Percentiles rank a stretch among this genome's conserved stretches.
Evolutionary conservation across 2,888 invertebrate genomes (phyloP).

Genomic region (Odontocerum albicorne): DNA sequence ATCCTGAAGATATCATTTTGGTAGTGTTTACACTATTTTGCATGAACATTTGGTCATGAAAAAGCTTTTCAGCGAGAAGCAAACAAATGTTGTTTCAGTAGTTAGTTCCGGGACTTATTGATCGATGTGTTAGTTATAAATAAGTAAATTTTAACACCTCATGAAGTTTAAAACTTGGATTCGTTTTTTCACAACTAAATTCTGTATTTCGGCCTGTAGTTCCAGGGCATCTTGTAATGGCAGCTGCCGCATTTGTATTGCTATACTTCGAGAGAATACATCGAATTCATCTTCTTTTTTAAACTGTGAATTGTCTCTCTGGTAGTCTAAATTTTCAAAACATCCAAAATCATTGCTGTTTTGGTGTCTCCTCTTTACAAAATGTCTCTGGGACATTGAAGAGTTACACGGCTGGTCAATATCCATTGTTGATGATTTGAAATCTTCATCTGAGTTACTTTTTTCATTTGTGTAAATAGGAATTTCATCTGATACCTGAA

Average conservation of each 20-base stretch:
- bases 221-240: constrained; percentile 19
- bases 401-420: background rate
- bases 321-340: constrained; percentile 4
- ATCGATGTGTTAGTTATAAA: background rate
- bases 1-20: no score
- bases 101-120: no score
- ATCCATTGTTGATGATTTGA: background rate
- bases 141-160: background rate
- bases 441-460: constrained; percentile 10
- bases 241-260: constrained; percentile 16
- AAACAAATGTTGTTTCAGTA: no score
- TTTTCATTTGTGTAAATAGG: constrained; percentile 1
- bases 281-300: constrained; percentile 16
- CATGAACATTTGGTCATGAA: no score
- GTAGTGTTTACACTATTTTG: no score
- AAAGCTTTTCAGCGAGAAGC: no score
- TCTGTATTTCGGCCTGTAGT: constrained; percentile 19
- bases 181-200: constrained; percentile 11
- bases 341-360: constrained; percentile 4
- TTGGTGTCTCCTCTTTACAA: background rate
- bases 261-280: constrained; percentile 10
- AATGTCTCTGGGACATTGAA: constrained; percentile 1
- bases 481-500: constrained; percentile 7
- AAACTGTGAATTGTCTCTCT: constrained; percentile 13
- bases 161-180: constrained; percentile 14